Conservation (phyloP, 2,888 invertebrate genomes). For the Notodonta dromedarius region DNA sequence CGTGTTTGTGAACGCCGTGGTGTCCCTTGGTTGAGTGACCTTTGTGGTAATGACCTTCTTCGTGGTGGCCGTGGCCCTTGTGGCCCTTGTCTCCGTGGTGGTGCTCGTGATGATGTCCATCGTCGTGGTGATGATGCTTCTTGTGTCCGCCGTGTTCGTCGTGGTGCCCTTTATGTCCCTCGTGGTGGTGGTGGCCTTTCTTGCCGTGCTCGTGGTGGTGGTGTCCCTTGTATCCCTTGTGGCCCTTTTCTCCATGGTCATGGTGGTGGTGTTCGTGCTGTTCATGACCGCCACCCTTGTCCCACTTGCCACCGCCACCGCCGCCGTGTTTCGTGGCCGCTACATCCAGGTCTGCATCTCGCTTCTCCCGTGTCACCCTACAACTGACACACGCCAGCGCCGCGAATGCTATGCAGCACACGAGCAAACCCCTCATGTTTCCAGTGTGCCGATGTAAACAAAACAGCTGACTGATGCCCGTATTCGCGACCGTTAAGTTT, state of each 20-base stretch:
- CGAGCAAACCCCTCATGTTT: slow-evolving; percentile 69
- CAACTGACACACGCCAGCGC: slow-evolving; percentile 81
- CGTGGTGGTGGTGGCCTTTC: slow-evolving; percentile 90
- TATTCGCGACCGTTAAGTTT: slow-evolving; percentile 58
- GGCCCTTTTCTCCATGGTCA: slow-evolving; percentile 88
- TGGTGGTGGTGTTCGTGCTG: slow-evolving; percentile 86
- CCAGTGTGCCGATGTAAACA: slow-evolving; percentile 57
- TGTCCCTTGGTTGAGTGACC: slow-evolving; percentile 94
- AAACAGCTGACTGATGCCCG: slow-evolving; percentile 68
- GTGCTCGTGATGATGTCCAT: slow-evolving; percentile 86
- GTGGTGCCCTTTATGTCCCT: slow-evolving; percentile 85
- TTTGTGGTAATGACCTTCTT: slow-evolving; percentile 89
- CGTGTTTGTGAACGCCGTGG: slow-evolving; percentile 92
- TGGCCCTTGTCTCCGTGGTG: slow-evolving; percentile 88
- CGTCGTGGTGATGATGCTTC: slow-evolving; percentile 87
- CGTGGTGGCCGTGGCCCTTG: slow-evolving; percentile 83
- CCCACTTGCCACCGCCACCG: slow-evolving; percentile 64
- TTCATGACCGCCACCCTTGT: slow-evolving; percentile 86
- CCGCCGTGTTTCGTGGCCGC: slow-evolving; percentile 76
- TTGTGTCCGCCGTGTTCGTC: slow-evolving; percentile 87
- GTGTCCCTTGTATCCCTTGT: slow-evolving; percentile 88
- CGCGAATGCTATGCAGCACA: slow-evolving; percentile 75
- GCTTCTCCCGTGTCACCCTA: slow-evolving; percentile 76
- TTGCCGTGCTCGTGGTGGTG: slow-evolving; percentile 87
- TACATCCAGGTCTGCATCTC: slow-evolving; percentile 80